Evolutionary conservation across 35 echinoderm and acorn worm genomes (phyloP).

Genomic region (Acanthaster planci): DNA sequence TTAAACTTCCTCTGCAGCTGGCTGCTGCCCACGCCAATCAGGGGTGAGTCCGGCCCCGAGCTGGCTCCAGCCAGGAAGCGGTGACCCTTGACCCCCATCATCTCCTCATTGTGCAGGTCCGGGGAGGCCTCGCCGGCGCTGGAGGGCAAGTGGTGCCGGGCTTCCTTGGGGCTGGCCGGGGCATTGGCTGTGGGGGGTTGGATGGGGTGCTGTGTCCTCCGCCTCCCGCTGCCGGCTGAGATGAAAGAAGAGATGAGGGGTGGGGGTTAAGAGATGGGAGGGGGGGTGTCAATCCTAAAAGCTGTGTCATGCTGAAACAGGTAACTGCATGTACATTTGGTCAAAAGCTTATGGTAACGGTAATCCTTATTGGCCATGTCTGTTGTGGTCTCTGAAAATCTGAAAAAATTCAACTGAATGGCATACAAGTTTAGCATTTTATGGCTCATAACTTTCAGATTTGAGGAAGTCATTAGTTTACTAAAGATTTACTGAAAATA

Average conservation of each 20-base stretch:
- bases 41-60: slow-evolving; percentile 29
- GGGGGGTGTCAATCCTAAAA: too few species aligned
- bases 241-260: background rate
- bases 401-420: too few species aligned
- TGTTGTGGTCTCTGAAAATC: too few species aligned
- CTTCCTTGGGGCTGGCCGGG: slow-evolving; percentile 11
- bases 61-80: slow-evolving; percentile 1
- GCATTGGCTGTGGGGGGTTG: background rate
- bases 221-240: background rate
- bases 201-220: background rate
- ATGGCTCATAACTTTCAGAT: too few species aligned
- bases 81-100: background rate
- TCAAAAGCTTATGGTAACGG: too few species aligned
- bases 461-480: too few species aligned
- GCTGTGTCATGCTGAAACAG: too few species aligned
- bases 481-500: too few species aligned
- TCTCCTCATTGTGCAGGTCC: background rate
- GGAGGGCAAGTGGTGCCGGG: background rate
- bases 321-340: too few species aligned
- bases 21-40: slow-evolving; percentile 28
- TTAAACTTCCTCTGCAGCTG: slow-evolving; percentile 26
- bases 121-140: background rate
- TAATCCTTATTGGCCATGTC: too few species aligned
- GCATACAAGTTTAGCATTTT: too few species aligned
- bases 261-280: background rate